Conservation (phyloP, 2,797 vertebrate species). For the Enoplosus armatus region DNA sequence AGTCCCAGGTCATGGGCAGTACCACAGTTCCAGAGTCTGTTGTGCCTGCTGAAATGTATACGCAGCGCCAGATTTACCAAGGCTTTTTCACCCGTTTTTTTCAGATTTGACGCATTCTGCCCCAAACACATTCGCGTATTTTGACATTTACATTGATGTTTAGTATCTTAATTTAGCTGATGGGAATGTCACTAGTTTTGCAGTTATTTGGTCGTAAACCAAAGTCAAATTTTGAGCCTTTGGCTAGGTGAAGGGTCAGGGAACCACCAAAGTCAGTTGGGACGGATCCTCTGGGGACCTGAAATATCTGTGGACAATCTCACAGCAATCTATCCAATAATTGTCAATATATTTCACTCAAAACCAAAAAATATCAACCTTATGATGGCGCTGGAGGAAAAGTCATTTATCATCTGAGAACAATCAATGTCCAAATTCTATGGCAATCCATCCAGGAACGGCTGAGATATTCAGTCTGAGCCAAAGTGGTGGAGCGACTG, state of each 20-base stretch:
- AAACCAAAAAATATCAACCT: too few species aligned
- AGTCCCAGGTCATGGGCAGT: constrained; percentile 5
- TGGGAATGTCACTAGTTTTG: neutral
- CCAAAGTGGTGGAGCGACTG: neutral
- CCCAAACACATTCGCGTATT: too few species aligned
- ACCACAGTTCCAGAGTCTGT: neutral
- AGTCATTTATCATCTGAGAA: neutral
- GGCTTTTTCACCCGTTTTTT: neutral
- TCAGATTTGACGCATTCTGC: neutral
- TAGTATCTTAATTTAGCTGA: neutral
- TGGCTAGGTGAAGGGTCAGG: too few species aligned
- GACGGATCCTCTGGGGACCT: too few species aligned
- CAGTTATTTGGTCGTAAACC: neutral
- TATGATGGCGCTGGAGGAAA: neutral
- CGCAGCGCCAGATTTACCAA: neutral
- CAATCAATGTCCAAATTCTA: neutral
- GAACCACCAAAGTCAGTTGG: too few species aligned
- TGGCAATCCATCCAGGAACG: neutral
- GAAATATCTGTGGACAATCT: too few species aligned
- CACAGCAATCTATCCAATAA: too few species aligned
- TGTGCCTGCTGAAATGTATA: neutral
- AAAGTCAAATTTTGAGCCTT: neutral
- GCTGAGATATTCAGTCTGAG: neutral
- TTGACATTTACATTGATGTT: too few species aligned
- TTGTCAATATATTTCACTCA: too few species aligned